phyloP scores from a whole-genome alignment of 2,113 vertebrate genomes.

The Ariopsis seemanni region DNA sequence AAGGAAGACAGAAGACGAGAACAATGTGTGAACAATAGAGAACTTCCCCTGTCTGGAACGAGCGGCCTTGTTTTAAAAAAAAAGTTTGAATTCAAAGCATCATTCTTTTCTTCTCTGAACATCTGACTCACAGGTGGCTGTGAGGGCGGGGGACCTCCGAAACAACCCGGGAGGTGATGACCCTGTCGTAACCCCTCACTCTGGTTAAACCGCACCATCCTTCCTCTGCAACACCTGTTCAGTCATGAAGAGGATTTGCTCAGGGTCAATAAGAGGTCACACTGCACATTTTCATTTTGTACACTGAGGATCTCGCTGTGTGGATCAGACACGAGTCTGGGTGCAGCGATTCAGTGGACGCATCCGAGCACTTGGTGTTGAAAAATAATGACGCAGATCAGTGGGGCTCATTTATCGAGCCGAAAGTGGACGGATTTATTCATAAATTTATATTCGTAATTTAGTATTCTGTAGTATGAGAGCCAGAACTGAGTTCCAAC shows the following conservation, averaged over 20 bases:
- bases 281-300: background rate
- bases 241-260: background rate
- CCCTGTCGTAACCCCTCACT: slow-evolving; percentile 29
- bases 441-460: background rate
- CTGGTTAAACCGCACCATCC: background rate
- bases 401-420: background rate
- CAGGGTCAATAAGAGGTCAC: background rate
- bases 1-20: slow-evolving; percentile 25
- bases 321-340: background rate
- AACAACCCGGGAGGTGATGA: slow-evolving; percentile 30
- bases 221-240: slow-evolving; percentile 28
- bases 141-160: slow-evolving; percentile 21
- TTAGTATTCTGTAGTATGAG: too few species aligned
- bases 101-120: slow-evolving; percentile 24
- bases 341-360: background rate
- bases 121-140: slow-evolving; percentile 35
- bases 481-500: too few species aligned
- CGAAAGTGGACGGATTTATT: background rate
- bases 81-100: slow-evolving; percentile 23
- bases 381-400: background rate
- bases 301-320: background rate
- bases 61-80: background rate
- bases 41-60: background rate
- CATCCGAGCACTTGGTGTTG: too few species aligned
- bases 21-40: slow-evolving; percentile 33